Evolutionary conservation across 2,113 vertebrate species (phyloP), one percentile per base, ranked within the genome.

Genomic region (Dendropsophus ebraccatus): DNA sequence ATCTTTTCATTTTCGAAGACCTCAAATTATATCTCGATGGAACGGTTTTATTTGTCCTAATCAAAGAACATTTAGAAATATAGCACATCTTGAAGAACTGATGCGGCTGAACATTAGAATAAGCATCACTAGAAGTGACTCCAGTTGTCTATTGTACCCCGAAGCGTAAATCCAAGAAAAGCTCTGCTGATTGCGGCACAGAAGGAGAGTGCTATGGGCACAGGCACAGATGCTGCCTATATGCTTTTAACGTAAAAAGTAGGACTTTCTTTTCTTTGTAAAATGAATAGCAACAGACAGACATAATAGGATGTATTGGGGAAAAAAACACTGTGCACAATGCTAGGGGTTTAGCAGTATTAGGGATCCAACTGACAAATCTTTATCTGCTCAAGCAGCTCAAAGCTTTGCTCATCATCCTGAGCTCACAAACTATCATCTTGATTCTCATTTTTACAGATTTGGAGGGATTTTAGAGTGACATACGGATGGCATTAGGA

Each of bases 131-230:
- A 88, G 10, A 91, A 90, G 86, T 87, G 86, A 87, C 92, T 91
- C 88, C 87, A 91, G 84, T 91, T 91, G 88, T 82, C 90, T 88
- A 75, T 72, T n/a, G 88, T 88, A 90, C 88, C 88, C 89, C 81
- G 32, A 85, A 88, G 88, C 90, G 89, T 16, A 89, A 88, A 88
- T 87, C 88, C 91, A 91, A 89, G 89, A 87, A 90, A 93, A 91
- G 87, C 88, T 88, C 56, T 84, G 77, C 88, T 91, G 89, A 91
- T 81, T 91, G 87, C 78, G 79, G 87, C 85, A 89, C 87, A 89
- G 81, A 88, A 90, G 86, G 90, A 90, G 49, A 90, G 65, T 79
- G 90, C 90, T 91, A 85, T 82, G 82, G 90, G 89, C 87, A 89
- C 77, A 81, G 89, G 87, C 80, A 89, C 88, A 91, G 89, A 94